Base-by-base conservation (phyloP, 2,797 vertebrate species). In the Melanotaenia nigrans region DNA sequence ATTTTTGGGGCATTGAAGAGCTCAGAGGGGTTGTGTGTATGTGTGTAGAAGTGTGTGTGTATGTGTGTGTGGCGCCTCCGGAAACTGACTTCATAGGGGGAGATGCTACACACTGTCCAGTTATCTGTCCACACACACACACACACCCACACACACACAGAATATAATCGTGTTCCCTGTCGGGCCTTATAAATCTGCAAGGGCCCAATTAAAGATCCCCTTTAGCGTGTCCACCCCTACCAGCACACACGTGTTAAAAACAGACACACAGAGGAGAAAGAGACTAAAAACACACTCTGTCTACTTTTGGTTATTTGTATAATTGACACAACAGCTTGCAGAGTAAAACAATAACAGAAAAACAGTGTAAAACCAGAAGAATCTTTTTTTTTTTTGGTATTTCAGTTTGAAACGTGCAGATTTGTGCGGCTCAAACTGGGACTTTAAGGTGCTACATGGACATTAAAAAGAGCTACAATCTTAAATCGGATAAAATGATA, bases 141-240 rank as follows among this genome's bases (percentile, higher is more conserved):
- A 33, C 32, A 33, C n/a, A n/a, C n/a, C n/a, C 71, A 65, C 78
- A 58, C 32, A 45, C 69, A 64, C 74, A 57, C 70, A 59, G 71
- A 25, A 86, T 81, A 89, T 91, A 91, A 92, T 91, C 88, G 85
- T 77, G 84, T 74, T 89, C 89, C 87, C 89, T 93, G 93, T 93
- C 93, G 85, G 87, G 84, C 86, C 90, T 80, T 86, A 93, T 93
- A 93, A 92, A 92, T 93, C 91, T 92, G 90, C 75, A 47, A 75
- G 89, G 88, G 87, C 81, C 92, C 92, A 93, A 93, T 94, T 93
- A 93, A 92, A 92, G 75, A 88, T 85, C 6, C 89, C 91, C 92
- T 89, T 88, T 59, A 93, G 92, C 92, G 2, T 61, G 85, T 82
- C 78, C 82, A 69, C 85, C 83, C 83, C 83, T 65, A 81, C 83